Evolutionary conservation across 2,113 vertebrate genomes (phyloP).

Genomic region (Sinosuthora webbiana): DNA sequence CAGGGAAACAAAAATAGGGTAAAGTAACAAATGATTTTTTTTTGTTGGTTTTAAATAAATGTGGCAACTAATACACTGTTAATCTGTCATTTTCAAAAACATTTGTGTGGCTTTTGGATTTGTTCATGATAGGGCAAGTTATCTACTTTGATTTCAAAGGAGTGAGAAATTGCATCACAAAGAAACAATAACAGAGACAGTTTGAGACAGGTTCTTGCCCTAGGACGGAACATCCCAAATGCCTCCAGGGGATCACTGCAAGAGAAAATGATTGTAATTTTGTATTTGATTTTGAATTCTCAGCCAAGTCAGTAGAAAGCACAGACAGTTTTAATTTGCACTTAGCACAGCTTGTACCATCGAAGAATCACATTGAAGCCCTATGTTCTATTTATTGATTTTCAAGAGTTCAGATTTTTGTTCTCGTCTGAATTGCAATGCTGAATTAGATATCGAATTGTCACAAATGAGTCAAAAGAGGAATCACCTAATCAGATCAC

Average conservation of each 20-base stretch:
- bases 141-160: not conserved
- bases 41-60: not conserved
- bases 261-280: not conserved
- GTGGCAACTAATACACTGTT: not conserved
- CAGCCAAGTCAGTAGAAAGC: not conserved
- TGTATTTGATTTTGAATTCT: not conserved
- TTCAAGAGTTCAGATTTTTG: not conserved
- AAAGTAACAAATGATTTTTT: not conserved
- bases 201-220: not conserved
- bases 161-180: not conserved
- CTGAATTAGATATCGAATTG: not conserved
- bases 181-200: not conserved
- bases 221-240: not conserved
- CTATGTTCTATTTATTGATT: not conserved
- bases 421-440: not conserved
- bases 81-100: not conserved
- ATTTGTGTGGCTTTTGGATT: not conserved
- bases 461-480: not conserved
- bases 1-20: not conserved
- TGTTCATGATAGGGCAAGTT: not conserved
- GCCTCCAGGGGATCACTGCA: not conserved
- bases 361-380: not conserved
- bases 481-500: not conserved
- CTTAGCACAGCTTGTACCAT: not conserved
- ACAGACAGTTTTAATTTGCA: not conserved